Percentiles rank a stretch among this genome's conserved stretches.
These are phyloP conservation scores for Phodopus roborovskii DNA, from an alignment of 2,113 vertebrate genomes.

Conservation along the genomic window DNA sequence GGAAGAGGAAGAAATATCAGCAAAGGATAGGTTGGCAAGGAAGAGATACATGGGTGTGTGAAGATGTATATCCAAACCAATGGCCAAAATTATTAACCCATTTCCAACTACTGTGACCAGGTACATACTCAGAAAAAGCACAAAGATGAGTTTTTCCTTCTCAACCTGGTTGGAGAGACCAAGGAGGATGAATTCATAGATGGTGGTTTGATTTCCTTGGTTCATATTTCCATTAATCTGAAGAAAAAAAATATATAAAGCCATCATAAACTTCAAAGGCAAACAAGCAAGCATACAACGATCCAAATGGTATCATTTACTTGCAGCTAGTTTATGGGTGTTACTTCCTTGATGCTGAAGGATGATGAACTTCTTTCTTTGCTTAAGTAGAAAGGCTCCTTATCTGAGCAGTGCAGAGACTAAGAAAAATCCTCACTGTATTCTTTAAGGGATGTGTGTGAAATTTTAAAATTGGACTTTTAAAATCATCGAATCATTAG, in stretches of 20 bases:
- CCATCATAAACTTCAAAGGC: background rate
- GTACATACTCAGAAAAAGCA: slow-evolving; percentile 60
- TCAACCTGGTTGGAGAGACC: slow-evolving; percentile 62
- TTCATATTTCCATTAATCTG: slow-evolving; percentile 37
- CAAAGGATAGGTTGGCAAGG: slow-evolving; percentile 69
- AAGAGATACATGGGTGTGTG: slow-evolving; percentile 78
- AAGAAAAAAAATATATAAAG: background rate
- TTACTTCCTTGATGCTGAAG: background rate
- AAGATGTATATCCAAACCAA: slow-evolving; percentile 56
- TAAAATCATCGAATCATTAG: background rate
- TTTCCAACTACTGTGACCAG: slow-evolving; percentile 67
- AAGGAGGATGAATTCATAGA: slow-evolving; percentile 68
- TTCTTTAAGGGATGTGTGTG: no score
- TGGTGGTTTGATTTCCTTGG: slow-evolving; percentile 42
- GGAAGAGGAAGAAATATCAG: slow-evolving; percentile 68
- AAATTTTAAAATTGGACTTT: background rate
- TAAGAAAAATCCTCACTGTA: background rate
- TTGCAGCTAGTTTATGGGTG: no score
- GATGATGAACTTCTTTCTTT: background rate
- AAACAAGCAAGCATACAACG: background rate
- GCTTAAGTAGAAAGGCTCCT: background rate
- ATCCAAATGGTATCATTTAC: background rate
- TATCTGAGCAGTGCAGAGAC: background rate
- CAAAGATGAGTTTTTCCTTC: slow-evolving; percentile 45
- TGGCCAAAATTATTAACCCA: slow-evolving; percentile 54